These are phyloP conservation scores for Nasua narica DNA, from an alignment of 2,797 vertebrate genomes.

Conservation along the genomic window DNA sequence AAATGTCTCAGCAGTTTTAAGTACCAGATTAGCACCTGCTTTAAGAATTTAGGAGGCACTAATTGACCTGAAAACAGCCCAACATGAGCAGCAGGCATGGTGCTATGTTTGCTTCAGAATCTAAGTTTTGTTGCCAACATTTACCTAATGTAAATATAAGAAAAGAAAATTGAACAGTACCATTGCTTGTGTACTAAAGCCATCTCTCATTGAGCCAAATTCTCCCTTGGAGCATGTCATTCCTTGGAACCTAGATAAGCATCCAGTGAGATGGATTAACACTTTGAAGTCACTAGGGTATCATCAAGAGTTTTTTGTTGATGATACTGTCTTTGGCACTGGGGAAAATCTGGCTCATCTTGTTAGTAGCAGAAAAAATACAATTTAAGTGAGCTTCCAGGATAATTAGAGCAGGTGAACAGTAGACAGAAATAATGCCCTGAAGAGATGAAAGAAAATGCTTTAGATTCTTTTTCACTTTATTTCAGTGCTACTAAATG, in stretches of 20 bases:
- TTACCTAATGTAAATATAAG: conserved; percentile 61
- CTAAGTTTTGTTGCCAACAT: neutral
- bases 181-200: conserved; percentile 21
- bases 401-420: conserved; percentile 76
- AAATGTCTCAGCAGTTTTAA: conserved; percentile 50
- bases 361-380: conserved; percentile 71
- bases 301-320: conserved; percentile 67
- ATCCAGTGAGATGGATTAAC: conserved; percentile 66
- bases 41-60: conserved; percentile 57
- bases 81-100: conserved; percentile 51
- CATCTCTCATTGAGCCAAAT: conserved; percentile 52
- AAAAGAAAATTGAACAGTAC: conserved; percentile 51
- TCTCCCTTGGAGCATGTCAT: conserved; percentile 49
- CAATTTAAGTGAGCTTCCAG: conserved; percentile 67
- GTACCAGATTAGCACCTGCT: conserved; percentile 53
- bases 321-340: conserved; percentile 63
- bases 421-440: conserved; percentile 70
- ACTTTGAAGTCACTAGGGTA: conserved; percentile 59
- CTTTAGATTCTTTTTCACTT: conserved; percentile 58
- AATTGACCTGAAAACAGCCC: conserved; percentile 70
- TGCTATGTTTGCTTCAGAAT: conserved; percentile 36
- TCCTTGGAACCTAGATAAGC: conserved; percentile 59
- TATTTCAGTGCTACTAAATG: conserved; percentile 49
- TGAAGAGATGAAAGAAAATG: conserved; percentile 65
- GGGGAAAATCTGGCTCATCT: conserved; percentile 69